Conservation (phyloP, 2,113 vertebrate species). For the Psammodynastes pulverulentus region DNA sequence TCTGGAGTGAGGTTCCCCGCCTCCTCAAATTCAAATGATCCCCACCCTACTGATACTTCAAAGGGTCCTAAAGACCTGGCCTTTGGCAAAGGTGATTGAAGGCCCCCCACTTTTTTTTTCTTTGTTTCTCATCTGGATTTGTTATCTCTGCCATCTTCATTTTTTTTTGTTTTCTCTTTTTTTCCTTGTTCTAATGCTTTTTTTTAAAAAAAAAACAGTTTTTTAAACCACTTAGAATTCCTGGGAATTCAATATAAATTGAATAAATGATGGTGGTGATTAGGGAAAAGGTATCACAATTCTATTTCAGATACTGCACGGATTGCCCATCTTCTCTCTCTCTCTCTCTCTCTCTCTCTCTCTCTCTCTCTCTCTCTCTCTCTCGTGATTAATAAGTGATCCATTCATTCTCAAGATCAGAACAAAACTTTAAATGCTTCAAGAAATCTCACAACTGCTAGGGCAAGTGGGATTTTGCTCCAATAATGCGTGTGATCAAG, state of each 20-base stretch:
- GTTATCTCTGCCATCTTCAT: neutral
- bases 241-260: neutral
- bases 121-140: neutral
- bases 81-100: neutral
- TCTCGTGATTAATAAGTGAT: neutral
- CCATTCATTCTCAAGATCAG: neutral
- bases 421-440: neutral
- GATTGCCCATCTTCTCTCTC: neutral
- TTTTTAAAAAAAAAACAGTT: neutral
- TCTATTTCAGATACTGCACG: neutral
- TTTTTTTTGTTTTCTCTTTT: neutral
- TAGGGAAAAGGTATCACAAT: neutral
- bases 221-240: neutral
- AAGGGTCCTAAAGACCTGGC: neutral
- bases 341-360: no score
- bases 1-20: neutral
- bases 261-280: neutral
- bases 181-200: neutral
- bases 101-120: neutral
- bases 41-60: neutral
- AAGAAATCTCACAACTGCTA: neutral
- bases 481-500: neutral
- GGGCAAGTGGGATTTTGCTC: neutral
- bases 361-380: no score
- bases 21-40: neutral